phyloP scores from a whole-genome alignment of 2,113 vertebrate species.

The Cryptoleucopteryx plumbea region DNA sequence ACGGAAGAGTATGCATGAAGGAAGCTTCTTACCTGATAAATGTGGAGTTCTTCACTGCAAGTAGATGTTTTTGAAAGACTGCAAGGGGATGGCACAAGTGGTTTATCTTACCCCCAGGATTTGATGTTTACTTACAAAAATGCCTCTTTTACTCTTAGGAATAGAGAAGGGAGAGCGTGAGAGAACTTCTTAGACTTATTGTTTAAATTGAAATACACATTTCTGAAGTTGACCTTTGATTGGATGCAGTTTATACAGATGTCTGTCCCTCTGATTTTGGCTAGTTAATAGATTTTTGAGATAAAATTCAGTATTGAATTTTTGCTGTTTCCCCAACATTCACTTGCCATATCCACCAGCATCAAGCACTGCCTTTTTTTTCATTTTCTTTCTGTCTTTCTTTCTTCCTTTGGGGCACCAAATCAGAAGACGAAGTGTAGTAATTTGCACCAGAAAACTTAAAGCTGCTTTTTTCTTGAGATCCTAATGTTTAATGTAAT shows the following conservation, averaged over 20 bases:
- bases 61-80: slow-evolving; percentile 35
- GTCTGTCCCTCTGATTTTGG: slow-evolving; percentile 56
- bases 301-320: slow-evolving; percentile 28
- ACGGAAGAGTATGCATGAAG: slow-evolving; percentile 58
- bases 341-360: slow-evolving; percentile 67
- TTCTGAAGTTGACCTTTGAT: slow-evolving; percentile 49
- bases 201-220: slow-evolving; percentile 12
- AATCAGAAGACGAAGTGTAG: slow-evolving; percentile 73
- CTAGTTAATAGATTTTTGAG: slow-evolving; percentile 43
- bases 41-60: slow-evolving; percentile 74
- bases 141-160: slow-evolving; percentile 48
- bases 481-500: slow-evolving; percentile 78
- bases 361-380: slow-evolving; percentile 61
- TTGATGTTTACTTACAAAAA: slow-evolving; percentile 65
- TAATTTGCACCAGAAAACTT: slow-evolving; percentile 80
- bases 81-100: slow-evolving; percentile 65
- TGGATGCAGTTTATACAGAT: slow-evolving; percentile 30
- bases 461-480: slow-evolving; percentile 77
- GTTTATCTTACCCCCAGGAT: slow-evolving; percentile 62
- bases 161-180: slow-evolving; percentile 33
- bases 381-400: background rate
- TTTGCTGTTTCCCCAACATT: slow-evolving; percentile 61
- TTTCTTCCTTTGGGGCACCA: slow-evolving; percentile 65
- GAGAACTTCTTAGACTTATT: slow-evolving; percentile 24
- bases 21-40: slow-evolving; percentile 68